A percentile compares a stretch with the other conserved stretches of the same genome.
These are phyloP conservation scores for Gadopsis marmoratus DNA, from an alignment of 2,797 vertebrate genomes.

Conservation along the genomic window DNA sequence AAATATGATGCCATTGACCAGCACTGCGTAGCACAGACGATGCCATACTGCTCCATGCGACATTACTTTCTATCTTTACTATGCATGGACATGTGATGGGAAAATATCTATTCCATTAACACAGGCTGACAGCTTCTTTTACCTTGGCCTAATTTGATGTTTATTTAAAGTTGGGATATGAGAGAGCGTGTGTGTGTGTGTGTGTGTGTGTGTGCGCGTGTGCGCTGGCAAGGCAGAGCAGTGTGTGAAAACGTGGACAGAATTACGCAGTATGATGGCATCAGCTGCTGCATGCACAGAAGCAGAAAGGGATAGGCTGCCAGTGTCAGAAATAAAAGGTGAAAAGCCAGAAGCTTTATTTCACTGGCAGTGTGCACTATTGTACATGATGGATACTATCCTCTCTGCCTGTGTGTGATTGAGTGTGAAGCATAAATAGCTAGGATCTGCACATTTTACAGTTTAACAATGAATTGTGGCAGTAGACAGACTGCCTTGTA, in stretches of 20 bases:
- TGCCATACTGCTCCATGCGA: slow-evolving; percentile 11
- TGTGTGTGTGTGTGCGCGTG: background rate
- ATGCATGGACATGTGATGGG: slow-evolving; percentile 44
- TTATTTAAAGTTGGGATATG: slow-evolving; percentile 78
- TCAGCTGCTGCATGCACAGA: slow-evolving; percentile 54
- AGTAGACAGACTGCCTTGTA: background rate
- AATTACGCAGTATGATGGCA: slow-evolving; percentile 62
- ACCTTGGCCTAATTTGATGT: slow-evolving; percentile 78
- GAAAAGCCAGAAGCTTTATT: slow-evolving; percentile 53
- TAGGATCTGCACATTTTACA: slow-evolving; percentile 5
- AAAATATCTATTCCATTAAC: slow-evolving; percentile 72
- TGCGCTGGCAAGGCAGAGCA: slow-evolving; percentile 30
- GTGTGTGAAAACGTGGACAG: slow-evolving; percentile 65
- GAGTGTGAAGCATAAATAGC: slow-evolving; percentile 14
- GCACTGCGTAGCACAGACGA: slow-evolving; percentile 11
- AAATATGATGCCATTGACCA: slow-evolving; percentile 48
- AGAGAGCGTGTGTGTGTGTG: slow-evolving; percentile 26
- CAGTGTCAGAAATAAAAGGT: slow-evolving; percentile 64
- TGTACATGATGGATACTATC: slow-evolving; percentile 14
- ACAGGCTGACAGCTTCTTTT: slow-evolving; percentile 68
- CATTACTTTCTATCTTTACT: slow-evolving; percentile 54
- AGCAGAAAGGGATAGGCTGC: slow-evolving; percentile 52
- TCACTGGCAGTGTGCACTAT: slow-evolving; percentile 3
- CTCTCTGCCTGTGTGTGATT: slow-evolving; percentile 5
- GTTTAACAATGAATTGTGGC: background rate